phyloP scores from a whole-genome alignment of 2,797 vertebrate species.

The Danionella dracula region DNA sequence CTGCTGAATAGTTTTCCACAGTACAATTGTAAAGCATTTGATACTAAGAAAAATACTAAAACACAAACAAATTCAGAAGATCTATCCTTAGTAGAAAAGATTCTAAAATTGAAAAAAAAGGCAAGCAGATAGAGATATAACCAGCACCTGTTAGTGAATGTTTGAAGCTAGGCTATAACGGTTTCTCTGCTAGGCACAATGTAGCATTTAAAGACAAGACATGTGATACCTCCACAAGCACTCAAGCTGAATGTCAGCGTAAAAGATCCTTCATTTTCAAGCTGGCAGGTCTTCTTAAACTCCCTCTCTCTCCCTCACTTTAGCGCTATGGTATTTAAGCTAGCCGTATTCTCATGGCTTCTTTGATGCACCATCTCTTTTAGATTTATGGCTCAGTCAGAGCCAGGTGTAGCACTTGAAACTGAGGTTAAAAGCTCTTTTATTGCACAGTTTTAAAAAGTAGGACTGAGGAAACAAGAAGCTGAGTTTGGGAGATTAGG shows the following conservation, averaged over 20 bases:
- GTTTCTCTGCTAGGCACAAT: conserved; percentile 24
- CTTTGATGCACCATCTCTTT: conserved; percentile 46
- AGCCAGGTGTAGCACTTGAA: conserved; percentile 55
- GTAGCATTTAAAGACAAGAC: conserved; percentile 36
- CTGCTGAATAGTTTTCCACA: too few relatives aligned
- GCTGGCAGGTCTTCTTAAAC: conserved; percentile 9
- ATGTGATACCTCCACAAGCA: conserved; percentile 30
- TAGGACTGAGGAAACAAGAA: conserved; percentile 53
- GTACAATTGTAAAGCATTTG: too few relatives aligned
- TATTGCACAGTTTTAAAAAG: conserved; percentile 64
- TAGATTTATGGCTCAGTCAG: conserved; percentile 44
- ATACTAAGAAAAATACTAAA: too few relatives aligned
- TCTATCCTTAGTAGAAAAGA: too few relatives aligned
- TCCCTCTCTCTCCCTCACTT: conserved; percentile 15
- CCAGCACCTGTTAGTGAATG: conserved; percentile 15
- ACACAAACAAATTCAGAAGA: too few relatives aligned
- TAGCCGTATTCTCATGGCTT: conserved; percentile 34
- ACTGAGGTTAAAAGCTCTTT: conserved; percentile 63
- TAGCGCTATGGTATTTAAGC: conserved; percentile 34
- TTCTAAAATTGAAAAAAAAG: neutral
- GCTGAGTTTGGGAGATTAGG: conserved; percentile 59
- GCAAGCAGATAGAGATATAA: neutral
- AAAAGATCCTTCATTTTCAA: conserved; percentile 35
- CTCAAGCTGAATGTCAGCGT: conserved; percentile 42
- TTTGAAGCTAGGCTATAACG: neutral